Conservation (phyloP, 2,888 invertebrate genomes). For the Drosophila niveifrons region DNA sequence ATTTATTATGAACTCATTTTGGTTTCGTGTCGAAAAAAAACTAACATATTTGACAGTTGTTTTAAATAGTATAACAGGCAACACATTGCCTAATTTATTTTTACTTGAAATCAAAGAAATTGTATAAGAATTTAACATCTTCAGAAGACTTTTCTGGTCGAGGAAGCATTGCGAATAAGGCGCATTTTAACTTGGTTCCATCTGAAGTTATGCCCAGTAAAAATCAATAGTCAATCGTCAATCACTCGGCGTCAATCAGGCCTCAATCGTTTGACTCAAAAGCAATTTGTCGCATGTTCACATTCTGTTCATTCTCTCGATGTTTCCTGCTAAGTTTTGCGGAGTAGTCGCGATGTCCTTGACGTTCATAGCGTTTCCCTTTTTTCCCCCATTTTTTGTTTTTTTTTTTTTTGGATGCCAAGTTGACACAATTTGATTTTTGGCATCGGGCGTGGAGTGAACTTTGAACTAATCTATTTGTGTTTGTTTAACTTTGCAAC, state of each 20-base stretch:
- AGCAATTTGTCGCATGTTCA: slow-evolving; percentile 58
- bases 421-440: slow-evolving; percentile 75
- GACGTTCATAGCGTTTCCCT: slow-evolving; percentile 15
- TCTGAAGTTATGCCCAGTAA: background rate
- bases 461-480: slow-evolving; percentile 80
- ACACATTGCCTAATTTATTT: too few species aligned
- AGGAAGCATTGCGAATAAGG: too few species aligned
- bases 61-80: too few species aligned
- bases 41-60: too few species aligned
- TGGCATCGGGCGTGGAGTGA: slow-evolving; percentile 63
- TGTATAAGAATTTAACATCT: too few species aligned
- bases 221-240: slow-evolving; percentile 34
- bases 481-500: slow-evolving; percentile 81
- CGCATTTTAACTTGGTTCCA: background rate
- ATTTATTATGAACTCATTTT: too few species aligned
- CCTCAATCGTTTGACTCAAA: slow-evolving; percentile 48
- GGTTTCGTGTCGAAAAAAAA: too few species aligned
- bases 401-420: slow-evolving; percentile 28
- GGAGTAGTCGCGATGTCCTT: slow-evolving; percentile 10
- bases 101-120: too few species aligned
- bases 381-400: background rate
- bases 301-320: background rate
- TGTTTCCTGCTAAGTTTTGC: slow-evolving; percentile 6
- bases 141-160: too few species aligned
- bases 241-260: slow-evolving; percentile 20